Conservation (phyloP, 1,140 invertebrate species). For the Tetranychus urticae region DNA sequence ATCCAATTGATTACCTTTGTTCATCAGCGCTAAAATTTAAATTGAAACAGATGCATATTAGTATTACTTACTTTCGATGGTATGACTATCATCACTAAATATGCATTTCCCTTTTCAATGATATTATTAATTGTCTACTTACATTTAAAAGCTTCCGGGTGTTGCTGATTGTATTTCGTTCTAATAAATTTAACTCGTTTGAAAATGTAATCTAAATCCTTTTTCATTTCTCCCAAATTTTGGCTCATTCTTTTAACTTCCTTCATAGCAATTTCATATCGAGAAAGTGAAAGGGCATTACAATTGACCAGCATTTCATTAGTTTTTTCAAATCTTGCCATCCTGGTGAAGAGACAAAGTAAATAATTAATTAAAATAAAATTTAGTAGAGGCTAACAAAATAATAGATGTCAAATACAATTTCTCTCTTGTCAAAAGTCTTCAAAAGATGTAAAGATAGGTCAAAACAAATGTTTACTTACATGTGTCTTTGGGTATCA, state of each 20-base stretch:
- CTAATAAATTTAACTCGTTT: background rate
- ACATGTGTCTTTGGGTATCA: background rate
- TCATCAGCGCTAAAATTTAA: no score
- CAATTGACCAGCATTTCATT: constrained; percentile 93
- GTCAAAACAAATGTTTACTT: background rate
- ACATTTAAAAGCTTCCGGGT: background rate
- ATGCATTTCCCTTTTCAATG: no score
- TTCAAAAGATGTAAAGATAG: no score
- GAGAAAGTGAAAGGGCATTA: constrained; percentile 54
- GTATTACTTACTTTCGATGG: no score
- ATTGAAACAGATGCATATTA: no score
- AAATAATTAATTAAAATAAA: background rate
- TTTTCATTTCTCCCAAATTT: constrained; percentile 37
- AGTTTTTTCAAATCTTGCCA: constrained; percentile 83
- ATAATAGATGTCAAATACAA: no score
- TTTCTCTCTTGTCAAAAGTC: no score
- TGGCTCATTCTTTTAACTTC: constrained; percentile 75
- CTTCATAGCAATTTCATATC: constrained; percentile 47
- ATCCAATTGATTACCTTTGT: no score
- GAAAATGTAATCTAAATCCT: constrained; percentile 34
- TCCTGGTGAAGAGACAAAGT: constrained; percentile 32
- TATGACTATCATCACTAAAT: no score
- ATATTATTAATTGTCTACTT: background rate
- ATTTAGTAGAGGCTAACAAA: no score
- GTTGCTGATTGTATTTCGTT: background rate